Conservation (phyloP, 2,888 invertebrate genomes). For the Orthonevra nobilis region DNA sequence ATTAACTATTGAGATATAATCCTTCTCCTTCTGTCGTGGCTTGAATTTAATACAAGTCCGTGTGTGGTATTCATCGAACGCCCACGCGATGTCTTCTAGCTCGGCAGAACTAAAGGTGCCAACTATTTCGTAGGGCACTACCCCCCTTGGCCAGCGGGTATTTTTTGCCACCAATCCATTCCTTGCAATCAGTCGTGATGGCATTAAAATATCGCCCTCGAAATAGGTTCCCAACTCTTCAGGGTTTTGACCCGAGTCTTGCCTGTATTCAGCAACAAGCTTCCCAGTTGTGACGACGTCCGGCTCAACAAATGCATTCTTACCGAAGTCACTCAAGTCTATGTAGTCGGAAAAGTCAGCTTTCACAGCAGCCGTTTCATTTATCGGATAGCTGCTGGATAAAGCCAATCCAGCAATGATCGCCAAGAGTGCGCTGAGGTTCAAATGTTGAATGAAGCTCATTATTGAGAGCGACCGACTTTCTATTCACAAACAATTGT, state of each 20-base stretch:
- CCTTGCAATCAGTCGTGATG: conserved; percentile 77
- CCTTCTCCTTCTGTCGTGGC: conserved; percentile 83
- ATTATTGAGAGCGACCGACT: neutral
- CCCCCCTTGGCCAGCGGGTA: conserved; percentile 84
- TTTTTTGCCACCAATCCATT: conserved; percentile 84
- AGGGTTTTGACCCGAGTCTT: conserved; percentile 82
- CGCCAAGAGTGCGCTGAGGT: too few species aligned
- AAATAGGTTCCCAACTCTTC: conserved; percentile 90
- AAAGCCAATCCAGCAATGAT: too few species aligned
- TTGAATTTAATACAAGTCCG: conserved; percentile 88
- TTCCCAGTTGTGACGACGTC: conserved; percentile 76
- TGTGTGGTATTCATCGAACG: conserved; percentile 86
- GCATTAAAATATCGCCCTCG: conserved; percentile 88
- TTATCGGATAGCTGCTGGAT: too few species aligned
- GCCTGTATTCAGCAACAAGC: conserved; percentile 67
- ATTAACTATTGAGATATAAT: conserved; percentile 86
- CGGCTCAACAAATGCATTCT: conserved; percentile 80
- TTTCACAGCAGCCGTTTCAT: too few species aligned
- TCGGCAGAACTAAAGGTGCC: conserved; percentile 83
- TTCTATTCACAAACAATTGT: neutral
- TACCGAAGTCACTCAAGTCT: conserved; percentile 70
- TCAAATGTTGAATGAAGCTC: neutral
- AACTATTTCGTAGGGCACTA: conserved; percentile 86
- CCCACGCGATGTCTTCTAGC: conserved; percentile 83
- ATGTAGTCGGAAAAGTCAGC: conserved; percentile 68